Conservation (phyloP, 2,888 invertebrate species). For the Nesidiocoris tenuis region DNA sequence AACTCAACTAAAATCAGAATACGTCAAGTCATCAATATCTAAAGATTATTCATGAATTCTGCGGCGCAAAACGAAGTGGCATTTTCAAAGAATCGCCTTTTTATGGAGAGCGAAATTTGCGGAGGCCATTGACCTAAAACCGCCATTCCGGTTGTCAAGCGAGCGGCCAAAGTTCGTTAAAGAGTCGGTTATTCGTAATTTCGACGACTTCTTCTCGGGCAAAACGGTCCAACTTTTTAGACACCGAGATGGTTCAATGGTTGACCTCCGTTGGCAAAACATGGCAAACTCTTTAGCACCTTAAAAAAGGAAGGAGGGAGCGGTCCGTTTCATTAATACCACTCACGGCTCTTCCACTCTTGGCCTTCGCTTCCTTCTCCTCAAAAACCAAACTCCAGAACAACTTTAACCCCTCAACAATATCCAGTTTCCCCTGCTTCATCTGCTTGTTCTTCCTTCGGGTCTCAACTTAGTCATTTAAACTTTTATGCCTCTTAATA, state of each 20-base stretch:
- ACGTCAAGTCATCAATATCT: too few relatives aligned
- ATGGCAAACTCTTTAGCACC: background rate
- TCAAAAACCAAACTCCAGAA: background rate
- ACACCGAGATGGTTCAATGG: background rate
- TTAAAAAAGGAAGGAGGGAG: background rate
- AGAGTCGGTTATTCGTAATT: too few relatives aligned
- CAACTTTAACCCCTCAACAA: background rate
- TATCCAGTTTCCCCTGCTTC: background rate
- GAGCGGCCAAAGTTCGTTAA: too few relatives aligned
- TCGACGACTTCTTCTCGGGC: too few relatives aligned
- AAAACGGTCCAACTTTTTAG: too few relatives aligned
- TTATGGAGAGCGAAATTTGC: too few relatives aligned
- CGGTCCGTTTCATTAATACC: background rate
- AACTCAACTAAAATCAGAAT: too few relatives aligned
- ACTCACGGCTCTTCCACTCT: background rate
- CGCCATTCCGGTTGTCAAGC: too few relatives aligned
- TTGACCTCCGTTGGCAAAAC: background rate
- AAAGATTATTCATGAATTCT: too few relatives aligned
- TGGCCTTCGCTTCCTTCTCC: background rate
- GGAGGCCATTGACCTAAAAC: too few relatives aligned
- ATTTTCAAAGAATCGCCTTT: too few relatives aligned
- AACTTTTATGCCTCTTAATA: slow-evolving; percentile 14
- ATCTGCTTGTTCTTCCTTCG: background rate
- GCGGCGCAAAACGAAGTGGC: too few relatives aligned
- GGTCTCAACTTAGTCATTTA: slow-evolving; percentile 7